A percentile compares a stretch with the other conserved stretches of the same genome.
Conservation (phyloP, 2,797 vertebrate genomes). For the Odontamblyopus lacepedii region DNA sequence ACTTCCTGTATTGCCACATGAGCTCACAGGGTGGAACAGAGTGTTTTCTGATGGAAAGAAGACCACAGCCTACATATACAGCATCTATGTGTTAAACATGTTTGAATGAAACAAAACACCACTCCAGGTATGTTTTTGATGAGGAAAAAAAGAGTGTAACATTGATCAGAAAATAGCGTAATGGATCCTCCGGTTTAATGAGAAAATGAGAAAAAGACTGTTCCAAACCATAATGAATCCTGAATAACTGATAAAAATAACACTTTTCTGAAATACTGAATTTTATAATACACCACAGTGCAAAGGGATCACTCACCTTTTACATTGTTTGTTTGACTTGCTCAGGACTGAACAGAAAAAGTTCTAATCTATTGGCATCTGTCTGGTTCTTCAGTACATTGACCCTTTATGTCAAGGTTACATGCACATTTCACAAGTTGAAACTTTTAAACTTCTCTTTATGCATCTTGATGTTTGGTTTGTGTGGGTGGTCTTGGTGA, state of each 20-base stretch:
- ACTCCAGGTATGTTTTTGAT: too few relatives aligned
- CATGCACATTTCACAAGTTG: not conserved
- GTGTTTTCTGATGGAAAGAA: too few relatives aligned
- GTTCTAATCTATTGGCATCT: not conserved
- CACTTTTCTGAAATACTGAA: not conserved
- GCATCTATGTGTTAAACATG: too few relatives aligned
- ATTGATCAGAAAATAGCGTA: too few relatives aligned
- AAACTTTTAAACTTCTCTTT: not conserved
- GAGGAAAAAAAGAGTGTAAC: too few relatives aligned
- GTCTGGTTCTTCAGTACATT: not conserved
- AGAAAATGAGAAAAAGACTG: too few relatives aligned
- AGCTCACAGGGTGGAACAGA: too few relatives aligned
- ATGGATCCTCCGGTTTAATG: too few relatives aligned
- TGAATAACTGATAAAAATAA: not conserved
- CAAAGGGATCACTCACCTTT: not conserved
- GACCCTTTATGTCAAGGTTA: not conserved
- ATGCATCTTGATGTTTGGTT: not conserved
- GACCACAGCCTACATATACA: too few relatives aligned
- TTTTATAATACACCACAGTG: not conserved
- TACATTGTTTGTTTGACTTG: not conserved
- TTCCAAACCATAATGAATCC: too few relatives aligned
- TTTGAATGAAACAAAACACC: too few relatives aligned
- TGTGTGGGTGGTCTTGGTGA: slow-evolving; percentile 21
- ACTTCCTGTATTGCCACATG: too few relatives aligned
- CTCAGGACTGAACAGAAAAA: not conserved